These are phyloP conservation scores for Druon quercuslanigerum DNA, from an alignment of 1,140 invertebrate species.

Conservation along the genomic window DNA sequence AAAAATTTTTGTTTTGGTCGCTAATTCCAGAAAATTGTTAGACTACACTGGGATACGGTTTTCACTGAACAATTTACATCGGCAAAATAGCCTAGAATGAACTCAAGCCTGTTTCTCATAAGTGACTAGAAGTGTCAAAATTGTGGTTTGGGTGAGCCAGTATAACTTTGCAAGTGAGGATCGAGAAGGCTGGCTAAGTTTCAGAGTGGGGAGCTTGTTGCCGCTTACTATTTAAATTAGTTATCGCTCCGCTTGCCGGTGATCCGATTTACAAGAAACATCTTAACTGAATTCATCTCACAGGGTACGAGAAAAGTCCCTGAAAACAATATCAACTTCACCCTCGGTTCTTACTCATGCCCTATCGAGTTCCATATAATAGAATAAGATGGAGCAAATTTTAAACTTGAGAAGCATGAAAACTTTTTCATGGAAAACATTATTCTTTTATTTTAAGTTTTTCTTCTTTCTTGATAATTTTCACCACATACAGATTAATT, in stretches of 20 bases:
- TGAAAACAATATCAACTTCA: constrained; percentile 17
- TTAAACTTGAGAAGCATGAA: too few species aligned
- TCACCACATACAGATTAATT: too few species aligned
- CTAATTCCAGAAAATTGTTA: too few species aligned
- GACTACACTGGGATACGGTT: too few species aligned
- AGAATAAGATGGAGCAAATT: too few species aligned
- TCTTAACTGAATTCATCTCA: constrained; percentile 38
- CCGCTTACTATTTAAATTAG: constrained; percentile 52
- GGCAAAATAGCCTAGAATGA: constrained; percentile 17
- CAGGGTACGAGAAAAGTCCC: constrained; percentile 29
- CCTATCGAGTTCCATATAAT: too few species aligned
- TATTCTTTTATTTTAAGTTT: too few species aligned
- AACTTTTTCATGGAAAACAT: too few species aligned
- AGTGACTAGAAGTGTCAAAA: constrained; percentile 44
- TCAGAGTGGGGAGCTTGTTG: constrained; percentile 42
- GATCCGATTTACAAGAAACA: constrained; percentile 47
- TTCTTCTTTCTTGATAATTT: too few species aligned
- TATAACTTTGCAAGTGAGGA: constrained; percentile 44
- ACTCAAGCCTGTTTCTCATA: constrained; percentile 38
- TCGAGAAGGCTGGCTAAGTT: constrained; percentile 45
- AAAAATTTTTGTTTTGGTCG: too few species aligned
- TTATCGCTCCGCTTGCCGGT: constrained; percentile 44
- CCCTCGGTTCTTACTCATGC: too few species aligned
- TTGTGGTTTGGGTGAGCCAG: constrained; percentile 13
- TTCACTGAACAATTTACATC: too few species aligned